These are phyloP conservation scores for Gymnorhina tibicen DNA, from an alignment of 2,113 vertebrate species.

Conservation along the genomic window DNA sequence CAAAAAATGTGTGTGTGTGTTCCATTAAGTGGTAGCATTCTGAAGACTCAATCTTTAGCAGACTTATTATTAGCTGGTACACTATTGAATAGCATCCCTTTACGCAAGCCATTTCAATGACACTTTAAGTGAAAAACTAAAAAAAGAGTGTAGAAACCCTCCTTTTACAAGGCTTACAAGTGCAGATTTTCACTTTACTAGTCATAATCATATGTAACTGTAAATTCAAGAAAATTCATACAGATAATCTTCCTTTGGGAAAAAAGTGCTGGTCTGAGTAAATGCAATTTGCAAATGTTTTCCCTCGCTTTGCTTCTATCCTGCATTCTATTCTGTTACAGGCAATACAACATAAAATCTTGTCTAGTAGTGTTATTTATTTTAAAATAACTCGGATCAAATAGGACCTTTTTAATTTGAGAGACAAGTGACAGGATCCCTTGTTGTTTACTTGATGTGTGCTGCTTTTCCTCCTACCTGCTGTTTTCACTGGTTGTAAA, in stretches of 20 bases:
- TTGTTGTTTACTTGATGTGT: constrained; percentile 42
- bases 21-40: neutral
- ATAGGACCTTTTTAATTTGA: neutral
- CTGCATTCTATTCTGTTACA: neutral
- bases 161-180: constrained; percentile 28
- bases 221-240: constrained; percentile 23
- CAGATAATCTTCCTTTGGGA: neutral
- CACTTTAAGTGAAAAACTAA: neutral
- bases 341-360: neutral
- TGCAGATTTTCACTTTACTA: neutral
- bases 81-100: neutral
- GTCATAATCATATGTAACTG: neutral
- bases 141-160: neutral
- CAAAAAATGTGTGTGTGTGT: neutral
- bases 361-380: neutral
- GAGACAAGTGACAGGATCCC: constrained; percentile 25
- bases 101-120: neutral
- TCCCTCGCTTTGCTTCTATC: neutral
- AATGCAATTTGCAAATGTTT: constrained; percentile 21
- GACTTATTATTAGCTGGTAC: neutral
- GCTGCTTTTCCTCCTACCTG: neutral
- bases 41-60: neutral
- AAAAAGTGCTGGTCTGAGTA: neutral
- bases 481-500: constrained; percentile 24
- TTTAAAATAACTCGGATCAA: constrained; percentile 18